A percentile compares a stretch with the other conserved stretches of the same genome.
Evolutionary conservation across 2,797 vertebrate species (phyloP).

Genomic region (Characodon lateralis): DNA sequence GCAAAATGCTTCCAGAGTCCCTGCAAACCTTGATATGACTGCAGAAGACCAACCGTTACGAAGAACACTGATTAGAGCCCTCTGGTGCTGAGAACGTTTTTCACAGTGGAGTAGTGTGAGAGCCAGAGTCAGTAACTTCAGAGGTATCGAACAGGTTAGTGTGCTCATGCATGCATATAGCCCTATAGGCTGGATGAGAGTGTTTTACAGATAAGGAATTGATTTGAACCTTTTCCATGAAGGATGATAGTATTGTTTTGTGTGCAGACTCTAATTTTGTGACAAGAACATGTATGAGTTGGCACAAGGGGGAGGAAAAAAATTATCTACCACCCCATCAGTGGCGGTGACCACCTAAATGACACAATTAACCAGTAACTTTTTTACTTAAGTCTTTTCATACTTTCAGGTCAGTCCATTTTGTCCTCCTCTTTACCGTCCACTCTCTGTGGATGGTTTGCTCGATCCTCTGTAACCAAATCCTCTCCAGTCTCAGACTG

Average conservation of each 20-base stretch:
- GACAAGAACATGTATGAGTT: constrained; percentile 50
- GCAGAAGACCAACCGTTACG: constrained; percentile 10
- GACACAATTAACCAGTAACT: constrained; percentile 8
- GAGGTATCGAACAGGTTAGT: constrained; percentile 55
- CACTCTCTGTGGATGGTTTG: constrained; percentile 39
- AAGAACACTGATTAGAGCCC: constrained; percentile 40
- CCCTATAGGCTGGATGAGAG: constrained; percentile 38
- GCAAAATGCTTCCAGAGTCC: constrained; percentile 6
- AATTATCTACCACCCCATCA: constrained; percentile 17
- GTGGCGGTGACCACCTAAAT: constrained; percentile 1
- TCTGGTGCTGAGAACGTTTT: constrained; percentile 43
- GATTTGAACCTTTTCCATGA: constrained; percentile 17
- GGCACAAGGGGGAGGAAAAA: constrained; percentile 68
- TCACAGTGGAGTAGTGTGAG: constrained; percentile 76
- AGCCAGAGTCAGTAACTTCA: constrained; percentile 50
- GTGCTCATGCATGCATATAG: constrained; percentile 67
- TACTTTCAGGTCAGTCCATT: constrained; percentile 61
- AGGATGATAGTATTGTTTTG: constrained; percentile 43
- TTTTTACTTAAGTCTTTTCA: constrained; percentile 17
- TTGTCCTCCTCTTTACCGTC: constrained; percentile 60
- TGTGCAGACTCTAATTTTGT: constrained; percentile 29
- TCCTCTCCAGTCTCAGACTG: constrained; percentile 10
- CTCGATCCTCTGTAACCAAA: not conserved
- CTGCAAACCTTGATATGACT: not conserved
- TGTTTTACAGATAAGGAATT: constrained; percentile 48